A percentile compares a stretch with the other conserved stretches of the same genome.
Conservation (phyloP, 2,797 vertebrate species). For the Pampus argenteus region DNA sequence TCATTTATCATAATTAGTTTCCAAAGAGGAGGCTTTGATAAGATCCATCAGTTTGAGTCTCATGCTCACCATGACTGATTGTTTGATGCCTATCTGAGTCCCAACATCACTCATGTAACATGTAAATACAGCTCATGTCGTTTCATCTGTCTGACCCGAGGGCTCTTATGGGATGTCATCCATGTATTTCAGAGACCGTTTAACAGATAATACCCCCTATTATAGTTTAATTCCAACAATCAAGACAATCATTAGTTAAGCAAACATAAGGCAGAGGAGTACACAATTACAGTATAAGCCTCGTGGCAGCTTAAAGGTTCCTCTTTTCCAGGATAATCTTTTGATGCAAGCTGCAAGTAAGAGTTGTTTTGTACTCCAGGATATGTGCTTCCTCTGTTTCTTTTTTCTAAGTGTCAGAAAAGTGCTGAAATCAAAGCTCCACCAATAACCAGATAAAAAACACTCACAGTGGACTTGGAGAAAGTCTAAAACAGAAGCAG, state of each 20-base stretch:
- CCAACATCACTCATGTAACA: conserved; percentile 16
- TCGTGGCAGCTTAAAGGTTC: not conserved
- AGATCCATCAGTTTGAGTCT: conserved; percentile 23
- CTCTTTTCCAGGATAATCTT: conserved; percentile 10
- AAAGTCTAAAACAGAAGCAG: conserved; percentile 63
- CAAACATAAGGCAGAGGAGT: conserved; percentile 3
- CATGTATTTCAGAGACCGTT: conserved; percentile 15
- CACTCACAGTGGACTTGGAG: conserved; percentile 17
- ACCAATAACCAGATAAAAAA: conserved; percentile 19
- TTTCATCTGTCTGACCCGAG: conserved; percentile 24
- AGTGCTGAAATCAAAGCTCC: conserved; percentile 8
- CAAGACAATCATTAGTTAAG: conserved; percentile 1
- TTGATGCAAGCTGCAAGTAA: not conserved
- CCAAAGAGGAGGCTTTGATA: conserved; percentile 34
- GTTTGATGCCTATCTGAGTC: conserved; percentile 41
- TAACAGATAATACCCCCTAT: not conserved
- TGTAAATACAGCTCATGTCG: conserved; percentile 31
- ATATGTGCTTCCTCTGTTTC: conserved; percentile 13
- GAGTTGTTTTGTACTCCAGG: not conserved
- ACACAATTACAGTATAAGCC: not conserved
- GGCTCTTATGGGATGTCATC: conserved; percentile 23
- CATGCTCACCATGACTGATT: conserved; percentile 31
- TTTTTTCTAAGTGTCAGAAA: conserved; percentile 10
- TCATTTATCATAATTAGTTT: conserved; percentile 26
- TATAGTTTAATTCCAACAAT: not conserved